Base-by-base conservation (phyloP, 2,797 vertebrate genomes). In the Centropyge bicolor region DNA sequence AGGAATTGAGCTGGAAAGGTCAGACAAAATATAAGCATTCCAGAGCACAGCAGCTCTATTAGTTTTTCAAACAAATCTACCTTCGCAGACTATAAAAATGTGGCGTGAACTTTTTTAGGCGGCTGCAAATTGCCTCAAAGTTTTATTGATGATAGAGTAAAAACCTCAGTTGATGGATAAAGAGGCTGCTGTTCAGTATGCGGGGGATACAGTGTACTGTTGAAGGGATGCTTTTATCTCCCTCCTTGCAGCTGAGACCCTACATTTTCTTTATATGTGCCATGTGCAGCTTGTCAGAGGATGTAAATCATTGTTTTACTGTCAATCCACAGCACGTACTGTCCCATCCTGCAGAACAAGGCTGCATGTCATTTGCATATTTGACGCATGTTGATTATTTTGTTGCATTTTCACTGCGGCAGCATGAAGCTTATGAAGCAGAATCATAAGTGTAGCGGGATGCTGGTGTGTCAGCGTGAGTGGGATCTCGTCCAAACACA, bases 1-100 rank as follows among this genome's bases (percentile, higher is more conserved):
- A 81, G 60, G 63, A 90, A 91, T 84, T 83, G 76, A 91, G 86
- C 82, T 83, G 86, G 78, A 94, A 92, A 93, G 88, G 90, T 93
- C 86, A 90, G 67, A 66, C 62, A 38, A 86, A 88, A 82, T 87
- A 86, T 88, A 76, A 89, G 84, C 82, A 87, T 92, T 90, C 75
- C 65, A 65, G 63, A 71, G 77, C 73, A 46, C 74, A 46, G 51
- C 41, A n/a, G 63, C 85, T 74, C 70, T 68, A 84, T 90, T 91
- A 81, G 81, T 81, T 90, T 81, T 88, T 85, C 66, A 89, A 87
- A 88, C 85, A 90, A 92, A 86, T 90, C 77, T 72, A 91, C 85
- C 81, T 81, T 76, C 63, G 43, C 78, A 80, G 69, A 81, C 68
- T 56, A 81, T 81, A 84, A 86, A 86, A 85, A 87, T 80, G 73